A percentile compares a stretch with the other conserved stretches of the same genome.
Evolutionary conservation across 2,888 invertebrate species (phyloP).

Genomic region (Apodemia mormo): DNA sequence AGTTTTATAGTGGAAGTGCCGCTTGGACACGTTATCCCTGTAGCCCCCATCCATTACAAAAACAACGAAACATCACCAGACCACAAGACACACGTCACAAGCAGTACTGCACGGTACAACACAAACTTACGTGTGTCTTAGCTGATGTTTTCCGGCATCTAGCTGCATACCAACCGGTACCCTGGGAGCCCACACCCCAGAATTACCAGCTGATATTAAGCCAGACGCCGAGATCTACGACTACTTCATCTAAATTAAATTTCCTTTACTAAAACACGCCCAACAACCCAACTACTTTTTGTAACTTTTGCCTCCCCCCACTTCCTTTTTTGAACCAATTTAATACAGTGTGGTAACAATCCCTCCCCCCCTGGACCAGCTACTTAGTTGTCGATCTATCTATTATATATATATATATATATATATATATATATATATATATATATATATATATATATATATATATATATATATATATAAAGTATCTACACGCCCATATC

Average conservation of each 20-base stretch:
- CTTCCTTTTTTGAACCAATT: too few species aligned
- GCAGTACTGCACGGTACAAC: constrained; percentile 38
- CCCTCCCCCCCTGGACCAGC: too few species aligned
- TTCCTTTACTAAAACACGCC: not conserved
- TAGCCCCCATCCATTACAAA: not conserved
- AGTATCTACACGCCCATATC: too few species aligned
- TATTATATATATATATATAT: too few species aligned
- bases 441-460: too few species aligned
- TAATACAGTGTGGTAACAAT: too few species aligned
- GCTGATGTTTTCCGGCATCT: constrained; percentile 46
- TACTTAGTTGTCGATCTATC: too few species aligned
- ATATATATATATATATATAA: too few species aligned
- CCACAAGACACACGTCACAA: constrained; percentile 48
- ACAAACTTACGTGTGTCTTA: constrained; percentile 64
- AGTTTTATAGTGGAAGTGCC: too few species aligned
- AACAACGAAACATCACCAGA: constrained; percentile 32
- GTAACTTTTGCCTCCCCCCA: too few species aligned
- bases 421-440: too few species aligned
- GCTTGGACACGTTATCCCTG: not conserved
- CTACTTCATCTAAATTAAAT: constrained; percentile 17
- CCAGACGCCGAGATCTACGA: constrained; percentile 45
- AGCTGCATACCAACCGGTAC: constrained; percentile 92
- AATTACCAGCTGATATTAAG: constrained; percentile 99
- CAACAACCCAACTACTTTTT: constrained; percentile 5
- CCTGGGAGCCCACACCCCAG: constrained; percentile 91